Base-by-base conservation (phyloP, 2,113 vertebrate species). In the Chlorodrepanis virens region DNA sequence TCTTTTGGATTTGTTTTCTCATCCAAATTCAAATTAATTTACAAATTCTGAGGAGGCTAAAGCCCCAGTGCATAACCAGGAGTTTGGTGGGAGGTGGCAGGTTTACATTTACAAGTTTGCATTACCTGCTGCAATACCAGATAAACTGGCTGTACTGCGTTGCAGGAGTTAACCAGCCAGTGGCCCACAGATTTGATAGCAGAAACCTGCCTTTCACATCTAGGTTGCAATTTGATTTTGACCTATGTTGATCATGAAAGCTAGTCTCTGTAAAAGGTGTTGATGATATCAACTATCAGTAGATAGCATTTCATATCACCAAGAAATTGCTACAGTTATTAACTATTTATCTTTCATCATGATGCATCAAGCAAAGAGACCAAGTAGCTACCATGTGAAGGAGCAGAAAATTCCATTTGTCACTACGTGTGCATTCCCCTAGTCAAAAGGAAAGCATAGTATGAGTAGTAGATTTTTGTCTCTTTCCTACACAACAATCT, bases 91-190 rank as follows among this genome's bases (percentile, higher is more conserved):
- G 90, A 94, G 68, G 81, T 83, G 72, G 80, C 72, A 78, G 60
- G 71, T 52, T 74, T 53, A 23, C 35, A 47, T 89, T 89, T 85
- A 29, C 75, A 90, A 59, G 39, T 72, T 54, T 49, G 74, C 69
- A 59, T 89, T 72, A 33, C 42, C 44, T 83, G 70, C 82, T 83
- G 87, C 78, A 83, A 35, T 65, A 96, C 93, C 78, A 91, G 95
- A 77, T 63, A 67, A 95, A 96, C 95, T 91, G 91, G 93, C 87
- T 77, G 28, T 74, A 70, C 95, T 93, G 85, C 95, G 83, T 91
- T 94, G 87, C 70, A 83, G 37, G 70, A 83, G 27, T 47, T 27
- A 85, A 29, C 5, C 54, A 72, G 31, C 10, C 45, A 39, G 57
- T 52, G 14, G 21, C 76, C 74, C 47, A 35, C 1, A 11, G 78